These are phyloP conservation scores for Zaprionus camerounensis DNA, from an alignment of 1,140 invertebrate genomes.

Conservation along the genomic window DNA sequence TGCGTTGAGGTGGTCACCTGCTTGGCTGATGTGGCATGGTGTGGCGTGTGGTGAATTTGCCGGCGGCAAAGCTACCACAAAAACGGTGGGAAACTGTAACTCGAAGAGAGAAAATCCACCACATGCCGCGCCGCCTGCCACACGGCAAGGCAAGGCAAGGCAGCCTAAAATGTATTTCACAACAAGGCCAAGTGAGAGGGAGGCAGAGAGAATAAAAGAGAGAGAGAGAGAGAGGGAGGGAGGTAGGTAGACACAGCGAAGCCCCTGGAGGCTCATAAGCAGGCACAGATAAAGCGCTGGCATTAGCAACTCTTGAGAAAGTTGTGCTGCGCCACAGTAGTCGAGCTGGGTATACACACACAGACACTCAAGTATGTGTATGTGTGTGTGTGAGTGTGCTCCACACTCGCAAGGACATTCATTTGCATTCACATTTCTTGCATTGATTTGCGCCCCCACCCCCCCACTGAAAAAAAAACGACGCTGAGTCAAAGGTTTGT, in stretches of 20 bases:
- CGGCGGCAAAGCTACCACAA: constrained; percentile 57
- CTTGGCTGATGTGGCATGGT: constrained; percentile 45
- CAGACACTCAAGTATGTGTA: constrained; percentile 13
- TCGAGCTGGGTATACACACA: constrained; percentile 16
- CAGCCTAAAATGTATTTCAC: constrained; percentile 59
- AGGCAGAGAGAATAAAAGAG: neutral
- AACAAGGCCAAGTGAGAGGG: constrained; percentile 56
- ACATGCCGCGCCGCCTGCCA: constrained; percentile 2
- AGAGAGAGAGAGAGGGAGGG: neutral
- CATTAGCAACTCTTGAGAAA: constrained; percentile 75
- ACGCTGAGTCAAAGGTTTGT: constrained; percentile 19
- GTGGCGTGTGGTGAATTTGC: constrained; percentile 62
- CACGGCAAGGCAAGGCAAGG: constrained; percentile 19
- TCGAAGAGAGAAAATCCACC: constrained; percentile 12
- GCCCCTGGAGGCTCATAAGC: constrained; percentile 74
- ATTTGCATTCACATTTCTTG: constrained; percentile 63
- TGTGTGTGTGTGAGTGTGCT: constrained; percentile 1
- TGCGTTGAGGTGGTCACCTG: constrained; percentile 28
- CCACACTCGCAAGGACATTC: constrained; percentile 47
- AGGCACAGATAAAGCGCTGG: constrained; percentile 68
- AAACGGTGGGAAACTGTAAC: neutral
- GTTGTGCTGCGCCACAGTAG: constrained; percentile 63
- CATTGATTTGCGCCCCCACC: constrained; percentile 25
- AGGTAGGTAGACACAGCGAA: neutral
- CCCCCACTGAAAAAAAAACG: neutral